Evolutionary conservation across 2,888 invertebrate species (phyloP), one percentile per base, ranked within the genome.

Genomic region (Cerceris rybyensis): DNA sequence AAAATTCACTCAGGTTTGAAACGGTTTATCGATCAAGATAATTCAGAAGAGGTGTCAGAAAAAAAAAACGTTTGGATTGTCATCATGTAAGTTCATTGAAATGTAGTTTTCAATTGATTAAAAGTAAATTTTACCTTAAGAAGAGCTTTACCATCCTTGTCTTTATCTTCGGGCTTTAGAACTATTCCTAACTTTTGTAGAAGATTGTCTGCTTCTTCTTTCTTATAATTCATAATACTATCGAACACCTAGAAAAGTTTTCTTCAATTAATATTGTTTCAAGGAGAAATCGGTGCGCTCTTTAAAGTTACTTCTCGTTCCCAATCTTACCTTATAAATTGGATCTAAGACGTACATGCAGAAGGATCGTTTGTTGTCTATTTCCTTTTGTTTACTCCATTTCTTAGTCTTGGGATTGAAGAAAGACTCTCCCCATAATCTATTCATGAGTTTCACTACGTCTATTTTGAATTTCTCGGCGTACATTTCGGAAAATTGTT

Each of bases 401-500:
- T 99, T 99, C 96, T 99, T 99, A 83, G 98, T 98, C 92, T 97
- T 96, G 80, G 96, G 94, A 89, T 98, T 98, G 95, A 98, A 99
- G 96, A 99, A 99, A 93, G 98, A 98, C 93, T 99, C 99, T 91
- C 99, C 99, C 99, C 99, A 99, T 76, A 98, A 94, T 92, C 96
- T 94, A 94, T 97, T 98, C 99, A 99, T 99, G 90, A 99, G 96
- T 93, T 99, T 99, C 87, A 96, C 97, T 65, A 96, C 96, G 93
- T 99, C 98, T 86, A 99, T 98, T 94, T 98, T 98, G 95, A 99
- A 99, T 94, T 99, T 99, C 92, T 97, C 97, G 46, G 98, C 97
- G 93, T 99, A 99, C 97, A 99, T 98, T 93, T 99, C 99, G 61
- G 99, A 94, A 94, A 99, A 99, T 94, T 99, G 99, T 94, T 99